Conservation (phyloP, 2,797 vertebrate genomes). For the Clarias laeviceps region DNA sequence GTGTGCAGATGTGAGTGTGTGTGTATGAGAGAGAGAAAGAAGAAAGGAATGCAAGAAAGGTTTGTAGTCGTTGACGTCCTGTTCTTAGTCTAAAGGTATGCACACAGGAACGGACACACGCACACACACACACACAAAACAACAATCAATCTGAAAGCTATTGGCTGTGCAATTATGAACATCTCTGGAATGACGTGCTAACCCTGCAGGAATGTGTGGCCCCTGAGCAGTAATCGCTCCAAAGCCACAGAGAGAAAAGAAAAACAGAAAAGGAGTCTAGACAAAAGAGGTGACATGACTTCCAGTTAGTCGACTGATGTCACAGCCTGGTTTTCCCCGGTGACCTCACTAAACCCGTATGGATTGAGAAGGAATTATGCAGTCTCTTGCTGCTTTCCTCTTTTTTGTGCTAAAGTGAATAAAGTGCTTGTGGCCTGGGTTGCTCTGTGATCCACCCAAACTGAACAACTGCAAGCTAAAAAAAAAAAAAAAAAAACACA, state of each 20-base stretch:
- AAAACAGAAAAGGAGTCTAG: constrained; percentile 31
- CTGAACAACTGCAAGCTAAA: constrained; percentile 34
- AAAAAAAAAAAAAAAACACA: constrained; percentile 25
- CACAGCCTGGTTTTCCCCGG: constrained; percentile 26
- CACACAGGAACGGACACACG: constrained; percentile 13
- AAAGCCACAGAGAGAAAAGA: constrained; percentile 45
- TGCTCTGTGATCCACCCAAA: constrained; percentile 44
- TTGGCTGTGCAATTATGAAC: constrained; percentile 42
- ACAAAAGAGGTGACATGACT: constrained; percentile 47
- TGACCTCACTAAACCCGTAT: constrained; percentile 47
- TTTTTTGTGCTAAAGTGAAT: constrained; percentile 20
- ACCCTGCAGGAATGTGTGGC: constrained; percentile 54
- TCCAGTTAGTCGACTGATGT: constrained; percentile 49
- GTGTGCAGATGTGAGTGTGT: neutral
- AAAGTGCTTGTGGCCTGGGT: constrained; percentile 29
- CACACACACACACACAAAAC: constrained; percentile 6
- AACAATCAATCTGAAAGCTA: constrained; percentile 42
- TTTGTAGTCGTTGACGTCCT: neutral
- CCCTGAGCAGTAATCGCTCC: constrained; percentile 41
- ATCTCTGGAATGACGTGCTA: constrained; percentile 42
- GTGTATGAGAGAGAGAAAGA: neutral
- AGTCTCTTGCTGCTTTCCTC: constrained; percentile 8
- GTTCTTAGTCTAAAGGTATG: constrained; percentile 11
- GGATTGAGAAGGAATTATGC: constrained; percentile 18
- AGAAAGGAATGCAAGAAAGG: neutral